These are phyloP conservation scores for Ptychoptera albimana DNA, from an alignment of 2,888 invertebrate genomes.

Conservation along the genomic window DNA sequence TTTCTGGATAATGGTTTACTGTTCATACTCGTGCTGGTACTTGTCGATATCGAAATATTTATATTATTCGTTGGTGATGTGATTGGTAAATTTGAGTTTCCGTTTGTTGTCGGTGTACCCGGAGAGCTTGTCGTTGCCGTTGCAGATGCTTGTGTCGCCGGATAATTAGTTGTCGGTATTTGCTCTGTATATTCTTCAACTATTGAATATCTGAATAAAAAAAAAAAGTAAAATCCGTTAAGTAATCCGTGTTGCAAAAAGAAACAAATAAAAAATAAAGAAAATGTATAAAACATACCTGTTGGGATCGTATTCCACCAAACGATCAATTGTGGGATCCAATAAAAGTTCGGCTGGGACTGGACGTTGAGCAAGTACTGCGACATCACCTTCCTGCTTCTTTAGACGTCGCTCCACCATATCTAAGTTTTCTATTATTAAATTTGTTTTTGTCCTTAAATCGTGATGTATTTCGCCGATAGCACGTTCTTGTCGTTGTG, in stretches of 20 bases:
- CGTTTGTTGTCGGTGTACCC: constrained; percentile 15
- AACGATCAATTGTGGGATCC: constrained; percentile 60
- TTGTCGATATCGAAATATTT: constrained; percentile 18
- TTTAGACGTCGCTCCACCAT: constrained; percentile 71
- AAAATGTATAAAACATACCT: constrained; percentile 40
- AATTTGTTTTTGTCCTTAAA: constrained; percentile 62
- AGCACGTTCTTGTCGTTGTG: constrained; percentile 71
- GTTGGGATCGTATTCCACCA: constrained; percentile 63
- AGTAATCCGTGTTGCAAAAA: not conserved
- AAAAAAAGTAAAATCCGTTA: not conserved
- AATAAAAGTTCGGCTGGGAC: constrained; percentile 56
- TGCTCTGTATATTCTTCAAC: constrained; percentile 26
- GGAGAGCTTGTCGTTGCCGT: constrained; percentile 15
- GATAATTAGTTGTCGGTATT: constrained; percentile 24
- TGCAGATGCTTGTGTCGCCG: constrained; percentile 16
- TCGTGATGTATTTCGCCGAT: constrained; percentile 77
- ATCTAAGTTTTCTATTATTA: constrained; percentile 74
- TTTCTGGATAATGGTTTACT: constrained; percentile 39
- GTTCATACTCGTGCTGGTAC: too few relatives aligned
- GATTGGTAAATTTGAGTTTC: constrained; percentile 12
- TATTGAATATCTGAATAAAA: constrained; percentile 22
- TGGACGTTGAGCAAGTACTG: constrained; percentile 58
- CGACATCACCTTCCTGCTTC: constrained; percentile 73
- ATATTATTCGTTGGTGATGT: constrained; percentile 10
- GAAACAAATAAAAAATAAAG: not conserved